Percentiles rank a stretch among this genome's conserved stretches.
phyloP scores from a whole-genome alignment of 2,797 vertebrate genomes.

The Liparis tanakae region DNA sequence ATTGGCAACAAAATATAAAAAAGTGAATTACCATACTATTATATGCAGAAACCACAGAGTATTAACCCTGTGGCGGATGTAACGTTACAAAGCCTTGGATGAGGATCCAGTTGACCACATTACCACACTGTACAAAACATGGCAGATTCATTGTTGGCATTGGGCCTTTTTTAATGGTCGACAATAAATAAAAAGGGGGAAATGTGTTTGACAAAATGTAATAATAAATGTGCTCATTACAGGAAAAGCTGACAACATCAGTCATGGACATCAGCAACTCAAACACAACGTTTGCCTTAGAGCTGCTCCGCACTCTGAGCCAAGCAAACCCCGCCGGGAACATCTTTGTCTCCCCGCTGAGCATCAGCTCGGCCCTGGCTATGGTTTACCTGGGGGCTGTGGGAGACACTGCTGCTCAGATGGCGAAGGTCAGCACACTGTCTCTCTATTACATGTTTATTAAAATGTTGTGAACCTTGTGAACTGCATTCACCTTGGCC shows the following conservation, averaged over 20 bases:
- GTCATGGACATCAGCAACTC: conserved; percentile 86
- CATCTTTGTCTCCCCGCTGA: conserved; percentile 89
- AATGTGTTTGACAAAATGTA: neutral
- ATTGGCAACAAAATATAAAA: neutral
- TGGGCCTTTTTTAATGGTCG: neutral
- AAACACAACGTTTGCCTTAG: conserved; percentile 86
- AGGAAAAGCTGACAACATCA: conserved; percentile 43
- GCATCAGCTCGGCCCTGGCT: conserved; percentile 89
- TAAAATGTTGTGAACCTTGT: neutral
- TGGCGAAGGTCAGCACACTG: conserved; percentile 84
- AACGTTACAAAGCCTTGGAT: neutral
- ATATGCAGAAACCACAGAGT: neutral
- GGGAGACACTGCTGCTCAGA: conserved; percentile 84
- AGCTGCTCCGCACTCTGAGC: conserved; percentile 83
- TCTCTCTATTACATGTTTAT: neutral
- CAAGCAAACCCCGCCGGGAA: conserved; percentile 75
- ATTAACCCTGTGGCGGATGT: neutral
- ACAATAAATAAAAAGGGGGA: neutral
- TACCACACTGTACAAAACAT: neutral
- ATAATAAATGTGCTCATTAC: neutral
- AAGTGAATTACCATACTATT: neutral
- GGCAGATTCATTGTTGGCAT: neutral
- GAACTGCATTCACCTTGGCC: neutral
- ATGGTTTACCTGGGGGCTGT: conserved; percentile 89
- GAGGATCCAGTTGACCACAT: neutral